Evolutionary conservation across 2,113 vertebrate genomes (phyloP).

Genomic region (Ictalurus punctatus): DNA sequence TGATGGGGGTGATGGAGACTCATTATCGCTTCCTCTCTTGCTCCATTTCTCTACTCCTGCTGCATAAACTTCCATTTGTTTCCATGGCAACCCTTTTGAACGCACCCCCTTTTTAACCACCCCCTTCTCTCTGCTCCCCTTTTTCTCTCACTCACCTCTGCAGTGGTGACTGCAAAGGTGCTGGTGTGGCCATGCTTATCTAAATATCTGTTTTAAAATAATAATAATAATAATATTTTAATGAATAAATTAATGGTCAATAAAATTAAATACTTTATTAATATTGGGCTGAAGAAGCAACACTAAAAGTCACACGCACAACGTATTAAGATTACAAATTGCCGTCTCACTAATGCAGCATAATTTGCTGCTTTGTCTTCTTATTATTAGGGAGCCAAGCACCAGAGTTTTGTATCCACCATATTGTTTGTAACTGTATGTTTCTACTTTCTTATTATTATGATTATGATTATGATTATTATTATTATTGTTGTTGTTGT

Average conservation of each 20-base stretch:
- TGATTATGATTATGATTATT: too few species aligned
- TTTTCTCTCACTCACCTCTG: constrained; percentile 7
- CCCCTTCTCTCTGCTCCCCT: constrained; percentile 39
- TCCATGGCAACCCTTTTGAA: constrained; percentile 75
- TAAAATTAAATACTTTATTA: not conserved
- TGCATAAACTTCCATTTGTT: constrained; percentile 71
- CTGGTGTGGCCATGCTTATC: not conserved
- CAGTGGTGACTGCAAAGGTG: constrained; percentile 11
- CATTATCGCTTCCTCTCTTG: constrained; percentile 42
- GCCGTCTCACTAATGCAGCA: not conserved
- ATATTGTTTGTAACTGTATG: not conserved
- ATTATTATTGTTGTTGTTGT: too few species aligned
- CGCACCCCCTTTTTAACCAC: constrained; percentile 33
- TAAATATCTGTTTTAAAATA: not conserved
- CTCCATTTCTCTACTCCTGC: constrained; percentile 9
- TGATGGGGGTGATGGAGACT: not conserved
- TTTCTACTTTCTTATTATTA: not conserved
- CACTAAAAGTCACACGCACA: not conserved
- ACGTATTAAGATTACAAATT: not conserved
- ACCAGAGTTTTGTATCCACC: not conserved
- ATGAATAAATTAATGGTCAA: not conserved
- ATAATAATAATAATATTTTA: too few species aligned
- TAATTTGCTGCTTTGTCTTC: not conserved
- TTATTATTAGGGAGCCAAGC: not conserved
- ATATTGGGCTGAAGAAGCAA: not conserved